Evolutionary conservation across 2,113 vertebrate genomes (phyloP), one percentile per base, ranked within the genome.

Genomic region (Platichthys flesus): DNA sequence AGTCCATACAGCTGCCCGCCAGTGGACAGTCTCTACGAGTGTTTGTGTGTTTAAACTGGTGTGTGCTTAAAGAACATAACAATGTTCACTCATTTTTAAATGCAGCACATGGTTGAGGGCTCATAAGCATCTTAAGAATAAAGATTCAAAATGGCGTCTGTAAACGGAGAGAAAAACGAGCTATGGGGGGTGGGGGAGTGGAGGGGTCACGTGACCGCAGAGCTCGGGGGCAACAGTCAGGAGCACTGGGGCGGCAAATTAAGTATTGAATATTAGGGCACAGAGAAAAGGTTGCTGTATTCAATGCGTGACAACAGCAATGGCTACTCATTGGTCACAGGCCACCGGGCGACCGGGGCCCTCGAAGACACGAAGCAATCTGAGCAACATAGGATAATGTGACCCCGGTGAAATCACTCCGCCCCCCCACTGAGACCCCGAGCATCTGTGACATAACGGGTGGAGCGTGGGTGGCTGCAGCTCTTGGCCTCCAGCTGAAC

Each of bases 251-350:
- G 88, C 78, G 75, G 74, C 54, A 92, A 93, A 93, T 91, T 81
- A 91, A 90, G 52, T 90, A 91, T 91, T 92, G 90, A 90, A 84
- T 85, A 89, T 84, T 81, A 79, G 79, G 71, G 71, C 57, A 45
- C 65, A 40, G 82, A 81, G 71, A 81, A 91, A 90, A 90, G 79
- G 86, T 84, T 66, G 80, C 21, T 66, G 80, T 26, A 67, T 74
- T 86, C 63, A 82, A 74, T 74, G 78, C 56, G 55, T 82, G 79
- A 76, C 42, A 74, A 82, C 68, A 76, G 76, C 45, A 65, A 63
- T 15, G 54, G 74, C 58, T 71, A 73, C 56, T 77, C 31, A 9
- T 71, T 72, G 61, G 81, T 83, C 73, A 79, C 42, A 45, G 61
- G 75, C 67, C 67, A 71, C 54, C 69, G 76, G 62, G 68, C 20